Evolutionary conservation across 2,888 invertebrate species (phyloP), one percentile per base, ranked within the genome.

Genomic region (Tetragonisca angustula): DNA sequence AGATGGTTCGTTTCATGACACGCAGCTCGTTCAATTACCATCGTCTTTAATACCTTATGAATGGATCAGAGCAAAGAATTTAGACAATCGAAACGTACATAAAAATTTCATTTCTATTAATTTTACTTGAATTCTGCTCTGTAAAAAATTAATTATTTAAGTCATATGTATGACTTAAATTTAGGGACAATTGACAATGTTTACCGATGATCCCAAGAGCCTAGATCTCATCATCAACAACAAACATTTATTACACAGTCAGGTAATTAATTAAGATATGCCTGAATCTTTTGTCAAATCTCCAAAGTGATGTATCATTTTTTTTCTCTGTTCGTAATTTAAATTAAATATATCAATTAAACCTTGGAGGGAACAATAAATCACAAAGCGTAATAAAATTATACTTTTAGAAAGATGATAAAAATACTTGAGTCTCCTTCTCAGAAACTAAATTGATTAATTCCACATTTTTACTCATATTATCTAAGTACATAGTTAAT

Each of bases 211-310:
- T 27, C 70, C 85, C 0, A 87, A 83, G 24, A 93, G 93, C 84
- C 92, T 94, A 2, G 94, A 95, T 85, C 85, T 95, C 4, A 90
- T 94, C 59, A 88, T 86, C n/a, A 92, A 92, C 56, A 95, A 94
- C 87, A 89, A 88, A 68, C 95, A 95, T 85, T 79, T 95, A 50
- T 83, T 95, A 62, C 91, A 93, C 52, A 95, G 94, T 76, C 92
- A 94, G 83, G 92, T 91, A 90, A 74, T 59, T 59, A 59, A 59
- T n/a, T n/a, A 21, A n/a, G 56, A 56, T 56, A n/a, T 56, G 56
- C 4, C 13, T 19, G 4, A 0, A 4, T 2, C 15, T 56, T n/a
- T 15, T n/a, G n/a, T n/a, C 4, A 56, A n/a, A 56, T 9, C n/a
- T 59, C 24, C 24, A 59, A 49, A 49, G 21, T 62, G 19, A 27